Evolutionary conservation across 1,140 invertebrate genomes (phyloP).

Genomic region (Atta colombica): DNA sequence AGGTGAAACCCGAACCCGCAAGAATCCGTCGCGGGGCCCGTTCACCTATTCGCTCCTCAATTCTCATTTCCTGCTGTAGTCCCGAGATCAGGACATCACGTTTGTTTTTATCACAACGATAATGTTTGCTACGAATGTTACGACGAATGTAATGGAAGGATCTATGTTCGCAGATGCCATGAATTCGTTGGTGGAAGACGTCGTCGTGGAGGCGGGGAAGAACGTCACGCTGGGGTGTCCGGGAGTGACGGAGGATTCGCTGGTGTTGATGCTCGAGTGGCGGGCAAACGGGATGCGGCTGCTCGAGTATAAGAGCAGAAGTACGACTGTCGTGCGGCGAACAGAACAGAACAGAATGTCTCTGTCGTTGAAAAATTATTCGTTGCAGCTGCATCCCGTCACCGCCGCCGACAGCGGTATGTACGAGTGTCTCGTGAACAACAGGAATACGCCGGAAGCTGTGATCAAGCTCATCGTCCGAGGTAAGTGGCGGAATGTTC

Average conservation of each 20-base stretch:
- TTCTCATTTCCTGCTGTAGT: neutral
- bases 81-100: neutral
- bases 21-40: neutral
- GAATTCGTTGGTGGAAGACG: conserved; percentile 87
- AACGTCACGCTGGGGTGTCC: conserved; percentile 90
- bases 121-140: conserved; percentile 19
- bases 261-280: conserved; percentile 90
- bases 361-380: conserved; percentile 88
- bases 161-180: conserved; percentile 85
- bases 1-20: conserved; percentile 42
- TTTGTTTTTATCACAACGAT: conserved; percentile 68
- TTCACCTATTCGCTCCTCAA: neutral
- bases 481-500: conserved; percentile 85
- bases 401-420: conserved; percentile 89
- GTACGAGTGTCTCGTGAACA: conserved; percentile 90
- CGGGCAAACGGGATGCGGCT: conserved; percentile 84
- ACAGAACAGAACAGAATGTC: conserved; percentile 87
- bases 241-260: conserved; percentile 89
- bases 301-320: conserved; percentile 87
- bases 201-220: conserved; percentile 89
- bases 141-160: conserved; percentile 60
- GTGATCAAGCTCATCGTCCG: conserved; percentile 89
- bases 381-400: conserved; percentile 89
- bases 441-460: conserved; percentile 88
- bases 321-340: conserved; percentile 85